Conservation (phyloP, 2,113 vertebrate genomes). For the Heterotilapia buettikoferi region DNA sequence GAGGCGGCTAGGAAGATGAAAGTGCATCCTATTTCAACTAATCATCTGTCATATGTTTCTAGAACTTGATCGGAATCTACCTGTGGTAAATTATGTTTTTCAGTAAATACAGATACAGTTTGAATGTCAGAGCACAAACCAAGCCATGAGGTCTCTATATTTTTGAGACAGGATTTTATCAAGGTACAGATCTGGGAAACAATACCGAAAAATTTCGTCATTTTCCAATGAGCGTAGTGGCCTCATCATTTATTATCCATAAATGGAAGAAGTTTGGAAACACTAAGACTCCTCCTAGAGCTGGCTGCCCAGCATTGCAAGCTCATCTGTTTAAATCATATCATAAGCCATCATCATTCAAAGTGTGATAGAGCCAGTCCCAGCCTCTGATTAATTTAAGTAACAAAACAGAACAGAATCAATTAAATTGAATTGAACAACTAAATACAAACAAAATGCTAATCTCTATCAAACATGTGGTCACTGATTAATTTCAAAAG, state of each 20-base stretch:
- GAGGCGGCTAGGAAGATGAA: neutral
- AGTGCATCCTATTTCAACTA: neutral
- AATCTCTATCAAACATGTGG: constrained; percentile 7
- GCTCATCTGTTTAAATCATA: neutral
- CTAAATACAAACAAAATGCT: neutral
- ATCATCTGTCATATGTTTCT: neutral
- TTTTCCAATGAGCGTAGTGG: neutral
- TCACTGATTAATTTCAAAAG: constrained; percentile 22
- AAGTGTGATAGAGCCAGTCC: neutral
- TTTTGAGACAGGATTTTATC: neutral
- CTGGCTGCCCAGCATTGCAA: neutral
- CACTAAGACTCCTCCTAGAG: neutral
- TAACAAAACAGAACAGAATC: neutral
- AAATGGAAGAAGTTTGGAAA: neutral
- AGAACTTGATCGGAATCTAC: neutral
- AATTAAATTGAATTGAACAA: neutral
- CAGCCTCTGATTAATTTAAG: neutral
- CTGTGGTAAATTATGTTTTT: neutral
- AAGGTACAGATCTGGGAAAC: neutral
- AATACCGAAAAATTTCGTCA: rapidly evolving
- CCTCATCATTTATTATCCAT: neutral
- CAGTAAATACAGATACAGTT: neutral
- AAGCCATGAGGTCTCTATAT: neutral
- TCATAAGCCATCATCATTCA: neutral
- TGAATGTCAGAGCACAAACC: neutral